Evolutionary conservation across 1,140 invertebrate species (phyloP), one percentile per base, ranked within the genome.

Genomic region (Campoletis sonorensis): DNA sequence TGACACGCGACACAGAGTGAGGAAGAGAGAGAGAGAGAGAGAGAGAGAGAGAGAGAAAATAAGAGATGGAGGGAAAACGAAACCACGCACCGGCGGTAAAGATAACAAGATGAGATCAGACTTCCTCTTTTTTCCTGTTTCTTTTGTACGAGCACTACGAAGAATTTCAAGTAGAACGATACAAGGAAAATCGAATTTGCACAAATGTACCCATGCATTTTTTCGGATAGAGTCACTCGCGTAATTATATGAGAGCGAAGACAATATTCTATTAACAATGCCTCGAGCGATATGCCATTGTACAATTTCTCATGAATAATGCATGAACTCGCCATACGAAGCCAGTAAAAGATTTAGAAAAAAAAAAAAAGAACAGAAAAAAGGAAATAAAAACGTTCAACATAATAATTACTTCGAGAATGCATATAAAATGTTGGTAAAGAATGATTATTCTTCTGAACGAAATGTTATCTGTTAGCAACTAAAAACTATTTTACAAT

Each of bases 21-120:
- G 18, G 10, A 11, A 67, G 26, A 30, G 2, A 1, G 18, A 70
- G 26, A 70, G n/a, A 70, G 23, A 30, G n/a, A 67, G 26, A 30
- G 2, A 1, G 18, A 70, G 26, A 70, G n/a, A 70, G 23, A 70
- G 30, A 70, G 13, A 70, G 8, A 16, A 30, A 70, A 18, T 16
- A 21, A 18, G 1, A 33, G 58, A 64, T 45, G 7, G 33, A 78
- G 51, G 51, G 37, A 78, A 78, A 78, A 61, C 76, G 27, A 23
- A n/a, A 27, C 76, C 49, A n/a, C 49, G 49, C n/a, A 75, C 72
- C 73, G 73, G 23, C 61, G 61, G 61, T 45, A 45, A 45, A 64
- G 61, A 64, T 64, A 26, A 64, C 61, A 13, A 33, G 67, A 70
- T 70, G 27, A 70, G 67, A 33, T 33, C 30, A 70, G 3, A 1